These are phyloP conservation scores for Ramazzottius varieornatus DNA, from an alignment of 2,888 invertebrate species.

Conservation along the genomic window DNA sequence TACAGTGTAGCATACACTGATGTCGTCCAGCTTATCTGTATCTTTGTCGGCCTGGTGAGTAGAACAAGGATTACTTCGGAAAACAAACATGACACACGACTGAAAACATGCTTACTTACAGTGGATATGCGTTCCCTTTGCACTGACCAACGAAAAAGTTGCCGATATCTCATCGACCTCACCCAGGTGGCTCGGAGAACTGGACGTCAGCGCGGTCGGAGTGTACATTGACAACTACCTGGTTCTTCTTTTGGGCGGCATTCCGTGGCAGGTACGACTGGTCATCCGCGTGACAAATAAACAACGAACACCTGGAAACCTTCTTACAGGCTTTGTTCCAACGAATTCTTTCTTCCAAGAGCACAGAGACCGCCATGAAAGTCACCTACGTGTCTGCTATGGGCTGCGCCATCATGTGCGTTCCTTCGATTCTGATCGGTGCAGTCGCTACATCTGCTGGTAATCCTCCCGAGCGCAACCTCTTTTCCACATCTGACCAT, in stretches of 20 bases:
- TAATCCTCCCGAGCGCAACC: too few relatives aligned
- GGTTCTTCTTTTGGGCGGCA: constrained; percentile 71
- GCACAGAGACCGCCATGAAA: constrained; percentile 67
- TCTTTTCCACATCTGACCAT: too few relatives aligned
- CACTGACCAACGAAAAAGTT: constrained; percentile 62
- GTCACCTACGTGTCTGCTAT: constrained; percentile 82
- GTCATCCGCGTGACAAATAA: too few relatives aligned
- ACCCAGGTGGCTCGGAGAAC: constrained; percentile 62
- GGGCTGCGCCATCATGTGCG: constrained; percentile 85
- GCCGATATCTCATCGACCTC: constrained; percentile 44
- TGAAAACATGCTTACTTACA: constrained; percentile 18
- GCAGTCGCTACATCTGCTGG: constrained; percentile 84
- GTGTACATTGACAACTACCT: constrained; percentile 64
- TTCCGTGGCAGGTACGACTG: constrained; percentile 68
- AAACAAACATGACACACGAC: neutral
- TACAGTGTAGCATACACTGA: constrained; percentile 97
- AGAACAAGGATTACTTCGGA: too few relatives aligned
- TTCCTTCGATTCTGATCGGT: constrained; percentile 84
- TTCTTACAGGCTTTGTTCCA: constrained; percentile 74
- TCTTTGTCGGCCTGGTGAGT: constrained; percentile 66
- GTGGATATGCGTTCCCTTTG: constrained; percentile 93
- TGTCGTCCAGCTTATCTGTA: constrained; percentile 88
- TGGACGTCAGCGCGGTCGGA: constrained; percentile 44
- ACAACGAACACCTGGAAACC: too few relatives aligned
- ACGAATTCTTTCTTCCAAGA: constrained; percentile 80